Percentiles rank a stretch among this genome's conserved stretches.
phyloP scores from a whole-genome alignment of 2,113 vertebrate species.

The Rynchops niger region DNA sequence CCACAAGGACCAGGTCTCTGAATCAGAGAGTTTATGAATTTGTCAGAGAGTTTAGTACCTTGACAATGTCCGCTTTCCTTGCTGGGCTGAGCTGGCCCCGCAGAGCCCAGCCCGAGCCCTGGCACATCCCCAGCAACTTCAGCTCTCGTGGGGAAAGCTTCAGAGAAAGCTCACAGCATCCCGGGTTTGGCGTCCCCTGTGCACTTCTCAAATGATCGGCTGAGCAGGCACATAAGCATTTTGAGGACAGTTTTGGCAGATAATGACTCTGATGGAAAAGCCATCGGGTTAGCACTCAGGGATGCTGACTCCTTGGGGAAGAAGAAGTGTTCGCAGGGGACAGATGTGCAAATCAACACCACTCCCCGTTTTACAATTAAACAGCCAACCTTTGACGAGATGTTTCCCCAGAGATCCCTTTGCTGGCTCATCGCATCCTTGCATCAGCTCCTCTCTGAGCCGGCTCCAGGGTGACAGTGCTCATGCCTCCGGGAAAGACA shows the following conservation, averaged over 20 bases:
- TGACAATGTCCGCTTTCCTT: neutral
- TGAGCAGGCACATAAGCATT: neutral
- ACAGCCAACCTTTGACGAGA: neutral
- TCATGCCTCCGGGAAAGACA: neutral
- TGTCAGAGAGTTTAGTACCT: too few relatives aligned
- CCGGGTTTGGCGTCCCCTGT: neutral
- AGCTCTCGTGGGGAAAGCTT: neutral
- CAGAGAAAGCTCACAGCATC: neutral
- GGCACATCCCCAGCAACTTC: neutral
- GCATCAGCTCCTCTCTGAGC: neutral
- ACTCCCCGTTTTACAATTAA: neutral
- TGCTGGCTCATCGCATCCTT: neutral
- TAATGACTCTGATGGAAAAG: neutral
- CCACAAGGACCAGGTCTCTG: neutral
- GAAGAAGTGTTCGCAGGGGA: neutral
- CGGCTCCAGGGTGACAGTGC: accelerated
- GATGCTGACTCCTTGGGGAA: neutral
- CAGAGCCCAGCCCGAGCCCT: neutral
- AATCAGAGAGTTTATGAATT: too few relatives aligned
- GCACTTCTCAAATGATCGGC: accelerated
- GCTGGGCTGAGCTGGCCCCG: neutral
- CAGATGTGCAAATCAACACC: neutral
- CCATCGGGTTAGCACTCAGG: neutral
- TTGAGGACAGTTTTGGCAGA: neutral
- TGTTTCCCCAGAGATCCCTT: neutral